phyloP scores from a whole-genome alignment of 2,888 invertebrate species.

The Luperina testacea region DNA sequence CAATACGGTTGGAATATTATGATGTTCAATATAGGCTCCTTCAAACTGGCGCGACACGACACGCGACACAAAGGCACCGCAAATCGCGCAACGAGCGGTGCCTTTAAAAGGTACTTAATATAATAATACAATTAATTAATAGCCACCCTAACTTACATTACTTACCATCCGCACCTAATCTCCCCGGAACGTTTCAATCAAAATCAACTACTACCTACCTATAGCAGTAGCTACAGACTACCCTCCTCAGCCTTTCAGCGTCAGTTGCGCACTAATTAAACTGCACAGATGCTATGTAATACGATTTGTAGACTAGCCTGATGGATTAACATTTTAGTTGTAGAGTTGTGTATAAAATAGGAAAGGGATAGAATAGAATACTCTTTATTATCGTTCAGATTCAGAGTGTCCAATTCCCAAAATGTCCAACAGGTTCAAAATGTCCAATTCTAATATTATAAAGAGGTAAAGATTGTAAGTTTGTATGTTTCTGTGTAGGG shows the following conservation, averaged over 20 bases:
- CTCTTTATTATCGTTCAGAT: too few species aligned
- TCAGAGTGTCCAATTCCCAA: too few species aligned
- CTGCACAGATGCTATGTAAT: constrained; percentile 54
- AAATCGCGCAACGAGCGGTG: too few species aligned
- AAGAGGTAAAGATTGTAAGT: too few species aligned
- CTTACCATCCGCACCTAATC: background rate
- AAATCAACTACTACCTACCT: constrained; percentile 21
- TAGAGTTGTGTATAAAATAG: background rate
- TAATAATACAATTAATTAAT: background rate
- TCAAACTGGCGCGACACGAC: too few species aligned
- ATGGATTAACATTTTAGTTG: constrained; percentile 40
- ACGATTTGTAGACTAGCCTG: constrained; percentile 32
- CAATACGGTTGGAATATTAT: too few species aligned
- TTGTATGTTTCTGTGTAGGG: too few species aligned
- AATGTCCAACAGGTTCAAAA: too few species aligned
- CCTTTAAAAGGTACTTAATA: background rate
- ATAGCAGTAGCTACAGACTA: background rate
- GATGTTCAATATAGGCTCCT: too few species aligned
- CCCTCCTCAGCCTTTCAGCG: constrained; percentile 26
- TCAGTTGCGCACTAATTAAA: constrained; percentile 62
- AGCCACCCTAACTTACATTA: background rate
- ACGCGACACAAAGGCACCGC: too few species aligned
- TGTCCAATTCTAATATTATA: too few species aligned
- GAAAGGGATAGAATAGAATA: too few species aligned
- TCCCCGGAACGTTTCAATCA: constrained; percentile 29